Percentiles rank a stretch among this genome's conserved stretches.
Conservation (phyloP, 2,113 vertebrate genomes). For the Rallus limicola region DNA sequence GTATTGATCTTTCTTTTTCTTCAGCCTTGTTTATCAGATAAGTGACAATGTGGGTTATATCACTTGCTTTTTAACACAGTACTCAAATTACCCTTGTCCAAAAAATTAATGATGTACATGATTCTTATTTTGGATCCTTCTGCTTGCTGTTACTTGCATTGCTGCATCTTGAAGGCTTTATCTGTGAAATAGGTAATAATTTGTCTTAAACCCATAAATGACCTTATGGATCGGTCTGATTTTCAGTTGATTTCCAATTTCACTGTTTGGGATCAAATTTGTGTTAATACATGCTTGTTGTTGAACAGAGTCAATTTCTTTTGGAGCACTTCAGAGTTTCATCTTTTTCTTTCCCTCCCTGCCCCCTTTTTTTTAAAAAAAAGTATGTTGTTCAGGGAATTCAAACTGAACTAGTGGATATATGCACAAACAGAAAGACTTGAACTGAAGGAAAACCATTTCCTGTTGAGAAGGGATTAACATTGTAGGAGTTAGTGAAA, state of each 20-base stretch:
- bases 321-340: background rate
- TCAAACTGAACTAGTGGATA: conserved; percentile 25
- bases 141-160: background rate
- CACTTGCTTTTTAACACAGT: background rate
- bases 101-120: background rate
- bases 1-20: background rate
- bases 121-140: conserved; percentile 11
- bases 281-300: background rate
- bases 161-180: background rate
- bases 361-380: background rate
- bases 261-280: background rate
- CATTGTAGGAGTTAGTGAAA: conserved; percentile 66
- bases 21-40: background rate
- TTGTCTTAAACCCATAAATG: background rate
- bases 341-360: background rate
- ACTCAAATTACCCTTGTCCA: background rate
- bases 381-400: conserved; percentile 33
- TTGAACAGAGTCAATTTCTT: conserved; percentile 36
- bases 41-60: background rate
- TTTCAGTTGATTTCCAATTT: conserved; percentile 2
- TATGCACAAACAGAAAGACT: conserved; percentile 36
- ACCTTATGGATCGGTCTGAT: background rate
- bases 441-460: conserved; percentile 65
- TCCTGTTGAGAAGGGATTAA: conserved; percentile 69
- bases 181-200: background rate